These are phyloP conservation scores for Nesidiocoris tenuis DNA, from an alignment of 2,888 invertebrate species.

Conservation along the genomic window DNA sequence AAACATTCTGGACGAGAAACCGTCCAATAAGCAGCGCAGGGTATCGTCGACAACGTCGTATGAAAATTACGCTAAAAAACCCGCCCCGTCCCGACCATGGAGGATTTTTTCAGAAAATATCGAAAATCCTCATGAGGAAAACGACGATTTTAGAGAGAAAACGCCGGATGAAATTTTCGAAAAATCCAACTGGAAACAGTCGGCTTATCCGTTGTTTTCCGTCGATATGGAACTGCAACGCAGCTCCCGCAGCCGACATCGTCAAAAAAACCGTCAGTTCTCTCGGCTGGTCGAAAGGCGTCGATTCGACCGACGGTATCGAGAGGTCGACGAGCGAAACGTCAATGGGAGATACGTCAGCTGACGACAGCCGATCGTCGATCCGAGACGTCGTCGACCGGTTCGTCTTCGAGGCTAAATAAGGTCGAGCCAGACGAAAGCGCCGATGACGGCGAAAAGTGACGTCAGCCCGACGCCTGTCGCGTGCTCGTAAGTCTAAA, in stretches of 20 bases:
- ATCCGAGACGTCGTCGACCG: constrained; percentile 3
- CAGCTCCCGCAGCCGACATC: constrained; percentile 23
- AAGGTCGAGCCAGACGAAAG: not conserved
- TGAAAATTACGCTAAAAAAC: not conserved
- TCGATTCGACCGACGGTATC: not conserved
- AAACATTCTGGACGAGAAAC: constrained; percentile 28
- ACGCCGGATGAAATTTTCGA: not conserved
- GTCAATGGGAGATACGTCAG: not conserved
- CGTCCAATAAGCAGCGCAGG: not conserved
- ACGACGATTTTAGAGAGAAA: not conserved
- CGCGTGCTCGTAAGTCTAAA: not conserved
- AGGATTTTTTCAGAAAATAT: constrained; percentile 30
- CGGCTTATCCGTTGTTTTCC: constrained; percentile 7
- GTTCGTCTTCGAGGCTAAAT: too few relatives aligned
- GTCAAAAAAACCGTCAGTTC: constrained; percentile 21
- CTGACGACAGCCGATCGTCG: not conserved
- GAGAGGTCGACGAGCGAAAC: not conserved
- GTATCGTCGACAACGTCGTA: constrained; percentile 1
- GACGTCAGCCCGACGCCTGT: not conserved
- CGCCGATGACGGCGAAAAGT: not conserved
- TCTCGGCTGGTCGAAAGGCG: constrained; percentile 1
- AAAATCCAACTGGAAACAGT: not conserved
- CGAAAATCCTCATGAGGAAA: not conserved
- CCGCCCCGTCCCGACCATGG: not conserved
- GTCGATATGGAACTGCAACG: too few relatives aligned